phyloP scores from a whole-genome alignment of 2,888 invertebrate genomes.

The Drosophila testacea region DNA sequence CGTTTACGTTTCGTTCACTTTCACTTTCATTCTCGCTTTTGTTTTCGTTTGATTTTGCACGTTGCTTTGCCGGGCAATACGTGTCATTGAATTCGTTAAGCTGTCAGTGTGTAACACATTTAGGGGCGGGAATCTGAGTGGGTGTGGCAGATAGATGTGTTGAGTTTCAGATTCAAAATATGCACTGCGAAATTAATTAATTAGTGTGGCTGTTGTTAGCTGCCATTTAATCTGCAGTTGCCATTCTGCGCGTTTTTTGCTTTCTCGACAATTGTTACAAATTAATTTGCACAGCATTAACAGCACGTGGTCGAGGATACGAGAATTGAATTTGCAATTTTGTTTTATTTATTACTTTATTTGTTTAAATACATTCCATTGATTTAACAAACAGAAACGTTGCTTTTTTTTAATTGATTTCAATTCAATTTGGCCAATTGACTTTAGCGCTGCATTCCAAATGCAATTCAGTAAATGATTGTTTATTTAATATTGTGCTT shows the following conservation, averaged over 20 bases:
- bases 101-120: slow-evolving; percentile 52
- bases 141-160: slow-evolving; percentile 15
- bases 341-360: slow-evolving; percentile 10
- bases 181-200: slow-evolving; percentile 69
- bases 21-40: slow-evolving; percentile 32
- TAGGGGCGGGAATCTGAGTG: slow-evolving; percentile 17
- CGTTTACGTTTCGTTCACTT: slow-evolving; percentile 23
- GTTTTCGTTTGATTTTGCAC: slow-evolving; percentile 35
- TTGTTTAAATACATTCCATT: background rate
- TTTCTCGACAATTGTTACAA: slow-evolving; percentile 26
- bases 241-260: slow-evolving; percentile 7
- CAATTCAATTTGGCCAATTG: slow-evolving; percentile 20
- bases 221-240: slow-evolving; percentile 36
- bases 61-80: slow-evolving; percentile 51
- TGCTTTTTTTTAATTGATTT: slow-evolving; percentile 18
- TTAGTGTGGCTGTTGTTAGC: slow-evolving; percentile 54
- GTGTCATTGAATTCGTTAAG: slow-evolving; percentile 77
- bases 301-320: background rate
- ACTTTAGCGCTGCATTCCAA: slow-evolving; percentile 11
- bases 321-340: slow-evolving; percentile 14
- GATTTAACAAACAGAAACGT: background rate
- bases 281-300: slow-evolving; percentile 31
- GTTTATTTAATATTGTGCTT: slow-evolving; percentile 14
- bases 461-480: slow-evolving; percentile 7
- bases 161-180: slow-evolving; percentile 40